Percentiles rank a stretch among this genome's conserved stretches.
These are phyloP conservation scores for Macroramphosus scolopax DNA, from an alignment of 2,797 vertebrate genomes.

Conservation along the genomic window DNA sequence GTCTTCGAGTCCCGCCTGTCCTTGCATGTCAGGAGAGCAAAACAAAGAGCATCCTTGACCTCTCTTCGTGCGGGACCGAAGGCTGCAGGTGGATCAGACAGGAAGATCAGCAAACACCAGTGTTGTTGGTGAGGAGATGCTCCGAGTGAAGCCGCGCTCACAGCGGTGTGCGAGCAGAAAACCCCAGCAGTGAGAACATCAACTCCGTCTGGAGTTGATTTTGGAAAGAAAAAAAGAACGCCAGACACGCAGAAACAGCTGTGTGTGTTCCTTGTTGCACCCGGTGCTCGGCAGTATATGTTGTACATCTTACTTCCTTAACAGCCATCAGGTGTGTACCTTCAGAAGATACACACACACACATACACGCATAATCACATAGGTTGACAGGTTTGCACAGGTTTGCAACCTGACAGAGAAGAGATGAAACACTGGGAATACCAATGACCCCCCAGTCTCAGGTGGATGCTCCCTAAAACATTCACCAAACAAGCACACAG, in stretches of 20 bases:
- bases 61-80: conserved; percentile 18
- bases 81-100: conserved; percentile 57
- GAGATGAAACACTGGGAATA: conserved; percentile 19
- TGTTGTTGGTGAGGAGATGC: conserved; percentile 31
- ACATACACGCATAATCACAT: conserved; percentile 3
- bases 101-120: conserved; percentile 52
- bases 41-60: conserved; percentile 44
- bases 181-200: conserved; percentile 23
- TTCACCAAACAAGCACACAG: not conserved
- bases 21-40: conserved; percentile 27
- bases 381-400: conserved; percentile 9
- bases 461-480: too few species aligned
- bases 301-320: conserved; percentile 25
- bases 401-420: conserved; percentile 8
- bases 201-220: conserved; percentile 48
- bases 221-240: conserved; percentile 45
- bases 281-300: conserved; percentile 2
- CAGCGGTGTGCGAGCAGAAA: conserved; percentile 30
- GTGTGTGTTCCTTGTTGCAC: conserved; percentile 28
- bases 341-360: conserved; percentile 18
- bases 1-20: conserved; percentile 55
- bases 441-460: conserved; percentile 19
- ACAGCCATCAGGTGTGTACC: conserved; percentile 39
- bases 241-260: conserved; percentile 24
- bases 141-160: conserved; percentile 27